Base-by-base conservation (phyloP, 2,797 vertebrate species). In the Coendou prehensilis region DNA sequence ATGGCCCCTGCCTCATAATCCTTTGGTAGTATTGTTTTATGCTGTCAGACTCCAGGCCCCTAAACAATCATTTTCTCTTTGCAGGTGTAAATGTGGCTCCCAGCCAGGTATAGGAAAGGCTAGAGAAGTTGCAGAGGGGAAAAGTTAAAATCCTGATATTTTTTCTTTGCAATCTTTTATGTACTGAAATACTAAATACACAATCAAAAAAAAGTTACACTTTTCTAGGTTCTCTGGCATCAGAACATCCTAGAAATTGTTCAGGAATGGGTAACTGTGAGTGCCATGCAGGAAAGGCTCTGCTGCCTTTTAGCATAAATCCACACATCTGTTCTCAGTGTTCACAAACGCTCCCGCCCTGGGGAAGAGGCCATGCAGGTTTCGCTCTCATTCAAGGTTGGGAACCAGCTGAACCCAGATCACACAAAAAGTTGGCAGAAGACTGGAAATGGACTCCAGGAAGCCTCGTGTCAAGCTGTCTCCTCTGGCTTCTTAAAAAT, bases 81-180 rank as follows among this genome's bases (percentile, higher is more conserved):
- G 1, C 59, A 45, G 50, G 1, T 30, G 1, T 15, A 50, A 54
- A 28, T 56, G 3, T 3, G 8, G 5, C 71, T 63, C 30, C 18
- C 20, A 69, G 56, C 18, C 47, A 85, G 23, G n/a, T n/a, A 76
- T 4, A 28, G 5, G 13, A 7, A 89, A 61, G 69, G n/a, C 56
- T 26, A 26, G 41, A 69, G 52, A 71, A 85, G 9, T 8, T 57
- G 28, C 1, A 4, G 23, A 84, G 26, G 18, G n/a, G 37, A n/a
- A 56, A 57, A 87, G 41, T 50, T n/a, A 76, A 86, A 79, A 93
- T 41, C 18, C 63, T 23, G 11, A 9, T 71, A 86, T 94, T 61
- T 52, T 89, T 73, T 56, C n/a, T 93, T 50, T 89, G 82, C 91
- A 89, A 82, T 84, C 50, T 56, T 93, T 54, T 89, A 81, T 84